Evolutionary conservation across 2,888 invertebrate species (phyloP).

Genomic region (Cosmia pyralina): DNA sequence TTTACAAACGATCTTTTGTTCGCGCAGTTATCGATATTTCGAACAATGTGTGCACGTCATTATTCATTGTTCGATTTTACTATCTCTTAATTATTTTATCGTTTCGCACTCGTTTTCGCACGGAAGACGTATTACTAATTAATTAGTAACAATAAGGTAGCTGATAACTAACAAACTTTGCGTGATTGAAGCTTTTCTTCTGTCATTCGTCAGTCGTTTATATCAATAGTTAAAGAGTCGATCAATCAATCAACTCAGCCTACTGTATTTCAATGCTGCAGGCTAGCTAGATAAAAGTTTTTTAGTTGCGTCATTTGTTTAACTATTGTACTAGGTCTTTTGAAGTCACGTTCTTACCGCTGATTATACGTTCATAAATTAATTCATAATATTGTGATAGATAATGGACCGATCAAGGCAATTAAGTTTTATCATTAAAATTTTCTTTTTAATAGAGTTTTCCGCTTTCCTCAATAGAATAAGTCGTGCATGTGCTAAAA

Average conservation of each 20-base stretch:
- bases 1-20: slow-evolving; percentile 82
- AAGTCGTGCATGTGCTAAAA: background rate
- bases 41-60: slow-evolving; percentile 52
- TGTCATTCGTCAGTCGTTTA: background rate
- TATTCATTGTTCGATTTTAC: slow-evolving; percentile 52
- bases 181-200: slow-evolving; percentile 28
- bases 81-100: slow-evolving; percentile 53
- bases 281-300: background rate
- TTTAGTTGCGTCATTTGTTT: background rate
- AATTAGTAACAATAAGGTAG: slow-evolving; percentile 25
- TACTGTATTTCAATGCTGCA: background rate
- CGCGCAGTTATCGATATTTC: slow-evolving; percentile 54
- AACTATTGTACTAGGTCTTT: background rate
- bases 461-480: background rate
- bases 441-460: background rate
- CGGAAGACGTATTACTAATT: slow-evolving; percentile 28
- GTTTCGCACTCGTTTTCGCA: slow-evolving; percentile 34
- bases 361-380: background rate
- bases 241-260: slow-evolving; percentile 12
- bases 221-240: background rate
- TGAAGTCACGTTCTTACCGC: background rate
- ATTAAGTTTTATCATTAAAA: background rate
- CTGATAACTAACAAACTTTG: slow-evolving; percentile 5
- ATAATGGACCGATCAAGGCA: background rate
- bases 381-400: too few species aligned